Conservation (phyloP, 2,888 invertebrate species). For the Galeruca laticollis region DNA sequence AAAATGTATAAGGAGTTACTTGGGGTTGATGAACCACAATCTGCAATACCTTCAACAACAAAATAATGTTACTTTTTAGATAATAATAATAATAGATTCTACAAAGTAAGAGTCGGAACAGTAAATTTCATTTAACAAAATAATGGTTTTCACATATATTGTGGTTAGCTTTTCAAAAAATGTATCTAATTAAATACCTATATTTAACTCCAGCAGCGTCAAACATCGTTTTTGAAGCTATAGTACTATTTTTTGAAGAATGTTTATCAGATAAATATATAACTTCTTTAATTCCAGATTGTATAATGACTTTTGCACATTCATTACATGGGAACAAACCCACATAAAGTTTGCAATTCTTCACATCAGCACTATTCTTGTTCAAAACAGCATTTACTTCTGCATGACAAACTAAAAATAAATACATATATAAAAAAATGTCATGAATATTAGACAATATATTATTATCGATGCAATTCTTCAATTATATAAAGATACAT, state of each 20-base stretch:
- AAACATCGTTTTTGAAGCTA: conserved; percentile 87
- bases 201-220: conserved; percentile 80
- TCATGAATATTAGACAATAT: background rate
- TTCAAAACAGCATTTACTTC: conserved; percentile 98
- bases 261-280: conserved; percentile 88
- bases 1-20: too few species aligned
- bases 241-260: conserved; percentile 73
- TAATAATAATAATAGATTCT: too few species aligned
- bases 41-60: too few species aligned
- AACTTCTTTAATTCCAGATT: conserved; percentile 86
- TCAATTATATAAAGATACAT: too few species aligned
- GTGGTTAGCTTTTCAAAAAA: too few species aligned
- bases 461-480: too few species aligned
- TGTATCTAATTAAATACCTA: too few species aligned
- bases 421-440: conserved; percentile 15
- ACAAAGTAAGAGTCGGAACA: too few species aligned
- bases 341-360: conserved; percentile 87
- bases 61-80: too few species aligned
- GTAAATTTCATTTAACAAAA: too few species aligned
- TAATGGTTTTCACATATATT: too few species aligned
- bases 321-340: conserved; percentile 97
- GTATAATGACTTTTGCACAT: conserved; percentile 97
- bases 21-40: too few species aligned
- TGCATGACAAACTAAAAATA: conserved; percentile 91
- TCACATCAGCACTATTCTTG: conserved; percentile 83